Base-by-base conservation (phyloP, 2,888 invertebrate species). In the Chrysotoxum bicinctum region DNA sequence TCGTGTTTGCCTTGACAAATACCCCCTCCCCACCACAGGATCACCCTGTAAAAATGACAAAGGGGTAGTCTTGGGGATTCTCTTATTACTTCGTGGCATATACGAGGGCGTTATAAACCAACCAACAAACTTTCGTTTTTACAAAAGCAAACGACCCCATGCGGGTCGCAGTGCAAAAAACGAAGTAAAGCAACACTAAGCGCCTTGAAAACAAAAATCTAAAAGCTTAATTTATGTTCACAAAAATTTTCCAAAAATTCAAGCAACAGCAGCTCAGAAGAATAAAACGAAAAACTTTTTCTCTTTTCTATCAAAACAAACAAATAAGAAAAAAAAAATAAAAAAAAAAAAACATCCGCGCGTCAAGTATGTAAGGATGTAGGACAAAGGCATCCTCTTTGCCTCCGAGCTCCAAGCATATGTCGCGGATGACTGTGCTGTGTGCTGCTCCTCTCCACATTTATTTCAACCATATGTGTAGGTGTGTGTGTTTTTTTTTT, bases 71-170 rank as follows among this genome's bases (percentile, higher is more conserved):
- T 40, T 62, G 78, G 69, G 78, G 83, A 69, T 83, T 68, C 69
- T 64, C 72, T 79, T 79, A 79, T 84, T 66, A 79, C 79, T 75
- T 72, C 21, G 60, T 66, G 45, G 66, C 54, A 50, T 66, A 50
- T 72, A 68, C 68, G 72, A 68, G 52, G 75, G 80, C 58, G 75
- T 72, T 75, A 79, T 84, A 84, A 84, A 84, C 79, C 83, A 80
- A 84, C 79, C 83, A 80, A 84, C 79, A 84, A 84, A 80, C 84
- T 84, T 84, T 84, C 83, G 70, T 70, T 84, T 84, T 75, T 75
- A 79, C 84, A 80, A 80, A 79, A 76, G 75, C 60, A 54, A 83
- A 69, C 23, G 35, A 69, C 45, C 6, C 23, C 23, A 73, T 58
- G 68, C 40, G 54, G 66, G 72, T 40, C 26, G 50, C 69, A 62